These are phyloP conservation scores for Aldabrachelys gigantea DNA, from an alignment of 2,113 vertebrate genomes.

Conservation along the genomic window DNA sequence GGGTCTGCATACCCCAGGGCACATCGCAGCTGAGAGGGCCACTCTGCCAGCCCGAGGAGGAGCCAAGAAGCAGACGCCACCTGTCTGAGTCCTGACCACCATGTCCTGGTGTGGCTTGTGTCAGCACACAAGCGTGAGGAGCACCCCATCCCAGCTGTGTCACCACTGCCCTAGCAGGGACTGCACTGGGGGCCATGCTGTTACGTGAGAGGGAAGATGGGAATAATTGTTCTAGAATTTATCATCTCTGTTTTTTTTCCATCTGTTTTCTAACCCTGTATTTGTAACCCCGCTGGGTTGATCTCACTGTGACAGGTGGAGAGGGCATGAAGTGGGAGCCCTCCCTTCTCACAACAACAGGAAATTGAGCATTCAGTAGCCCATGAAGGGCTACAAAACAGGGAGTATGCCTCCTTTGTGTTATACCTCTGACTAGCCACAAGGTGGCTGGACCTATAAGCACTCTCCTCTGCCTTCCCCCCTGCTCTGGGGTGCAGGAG, in stretches of 20 bases:
- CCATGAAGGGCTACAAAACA: neutral
- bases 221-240: neutral
- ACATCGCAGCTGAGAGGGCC: neutral
- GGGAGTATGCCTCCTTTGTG: neutral
- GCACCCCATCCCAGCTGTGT: neutral
- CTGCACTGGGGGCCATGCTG: neutral
- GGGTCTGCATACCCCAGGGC: neutral
- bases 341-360: neutral
- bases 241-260: neutral
- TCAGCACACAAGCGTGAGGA: neutral
- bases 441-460: neutral
- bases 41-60: neutral
- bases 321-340: neutral
- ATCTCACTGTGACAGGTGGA: neutral
- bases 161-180: neutral
- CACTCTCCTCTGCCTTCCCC: too few species aligned
- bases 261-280: neutral
- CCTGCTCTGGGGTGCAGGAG: neutral
- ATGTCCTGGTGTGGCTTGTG: neutral
- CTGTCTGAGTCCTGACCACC: neutral
- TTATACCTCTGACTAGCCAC: neutral
- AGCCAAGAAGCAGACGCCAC: neutral
- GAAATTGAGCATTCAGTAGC: neutral
- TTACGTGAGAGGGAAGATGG: neutral
- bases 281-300: neutral